Percentiles rank a stretch among this genome's conserved stretches.
These are phyloP conservation scores for Temnothorax nylanderi DNA, from an alignment of 1,140 invertebrate species.

Conservation along the genomic window DNA sequence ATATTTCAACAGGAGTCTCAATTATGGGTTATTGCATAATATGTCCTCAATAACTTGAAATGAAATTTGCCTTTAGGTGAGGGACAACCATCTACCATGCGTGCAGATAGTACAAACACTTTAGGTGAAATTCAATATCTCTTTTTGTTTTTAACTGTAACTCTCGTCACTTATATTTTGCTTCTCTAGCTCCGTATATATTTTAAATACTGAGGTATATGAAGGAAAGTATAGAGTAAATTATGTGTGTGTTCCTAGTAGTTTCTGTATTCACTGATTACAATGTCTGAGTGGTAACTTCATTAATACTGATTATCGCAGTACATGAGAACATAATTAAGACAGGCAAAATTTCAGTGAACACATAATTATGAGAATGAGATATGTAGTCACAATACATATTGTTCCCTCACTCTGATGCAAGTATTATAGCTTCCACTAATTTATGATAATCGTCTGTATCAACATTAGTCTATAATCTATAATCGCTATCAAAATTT, in stretches of 20 bases:
- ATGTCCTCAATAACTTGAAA: slow-evolving; percentile 63
- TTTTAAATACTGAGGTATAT: slow-evolving; percentile 42
- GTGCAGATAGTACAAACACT: slow-evolving; percentile 78
- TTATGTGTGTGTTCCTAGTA: slow-evolving; percentile 13
- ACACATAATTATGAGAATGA: slow-evolving; percentile 17
- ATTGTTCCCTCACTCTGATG: neutral
- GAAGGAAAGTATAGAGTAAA: slow-evolving; percentile 12
- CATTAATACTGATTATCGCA: slow-evolving; percentile 6
- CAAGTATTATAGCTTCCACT: slow-evolving; percentile 23
- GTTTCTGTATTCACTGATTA: slow-evolving; percentile 1
- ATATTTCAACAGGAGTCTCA: slow-evolving; percentile 29
- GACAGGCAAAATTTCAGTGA: slow-evolving; percentile 14
- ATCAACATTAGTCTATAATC: neutral
- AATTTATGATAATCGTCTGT: neutral
- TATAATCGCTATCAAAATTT: neutral
- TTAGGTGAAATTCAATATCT: slow-evolving; percentile 82
- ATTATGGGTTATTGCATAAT: neutral
- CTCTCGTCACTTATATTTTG: slow-evolving; percentile 51
- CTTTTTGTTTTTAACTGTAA: slow-evolving; percentile 74
- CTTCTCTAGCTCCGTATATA: slow-evolving; percentile 41
- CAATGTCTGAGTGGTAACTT: neutral
- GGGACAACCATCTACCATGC: slow-evolving; percentile 79
- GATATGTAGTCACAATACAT: neutral
- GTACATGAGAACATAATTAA: neutral
- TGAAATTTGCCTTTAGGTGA: slow-evolving; percentile 82